Percentiles rank a stretch among this genome's conserved stretches.
Conservation (phyloP, 2,797 vertebrate species). For the Ispidina lecontei region DNA sequence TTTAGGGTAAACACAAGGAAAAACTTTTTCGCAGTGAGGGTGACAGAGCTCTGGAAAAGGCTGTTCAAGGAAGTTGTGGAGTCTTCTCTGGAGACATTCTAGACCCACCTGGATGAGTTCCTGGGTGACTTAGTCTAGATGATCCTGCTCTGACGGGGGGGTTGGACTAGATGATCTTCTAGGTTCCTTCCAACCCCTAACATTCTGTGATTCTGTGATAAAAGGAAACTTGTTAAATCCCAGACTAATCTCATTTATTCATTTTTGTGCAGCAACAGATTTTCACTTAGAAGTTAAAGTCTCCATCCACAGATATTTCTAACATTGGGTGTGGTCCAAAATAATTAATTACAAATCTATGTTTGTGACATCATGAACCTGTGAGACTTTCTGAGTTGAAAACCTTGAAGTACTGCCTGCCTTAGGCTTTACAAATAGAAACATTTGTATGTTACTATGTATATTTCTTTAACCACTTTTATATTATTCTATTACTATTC, state of each 20-base stretch:
- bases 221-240: background rate
- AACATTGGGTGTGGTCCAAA: background rate
- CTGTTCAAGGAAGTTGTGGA: too few relatives aligned
- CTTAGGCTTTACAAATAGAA: background rate
- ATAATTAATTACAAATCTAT: slow-evolving; percentile 15
- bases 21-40: too few relatives aligned
- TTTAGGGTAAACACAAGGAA: too few relatives aligned
- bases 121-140: too few relatives aligned
- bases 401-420: background rate
- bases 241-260: background rate
- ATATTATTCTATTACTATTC: background rate
- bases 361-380: background rate
- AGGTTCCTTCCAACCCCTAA: too few relatives aligned
- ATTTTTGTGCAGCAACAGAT: background rate
- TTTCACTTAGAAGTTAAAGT: background rate
- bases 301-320: background rate
- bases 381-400: background rate
- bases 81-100: too few relatives aligned
- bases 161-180: too few relatives aligned
- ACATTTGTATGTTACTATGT: background rate
- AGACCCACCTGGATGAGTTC: too few relatives aligned
- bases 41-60: too few relatives aligned
- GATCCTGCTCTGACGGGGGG: too few relatives aligned
- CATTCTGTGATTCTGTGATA: background rate
- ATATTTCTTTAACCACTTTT: background rate